A percentile compares a stretch with the other conserved stretches of the same genome.
phyloP scores from a whole-genome alignment of 1,140 invertebrate genomes.

The Colletes gigas region DNA sequence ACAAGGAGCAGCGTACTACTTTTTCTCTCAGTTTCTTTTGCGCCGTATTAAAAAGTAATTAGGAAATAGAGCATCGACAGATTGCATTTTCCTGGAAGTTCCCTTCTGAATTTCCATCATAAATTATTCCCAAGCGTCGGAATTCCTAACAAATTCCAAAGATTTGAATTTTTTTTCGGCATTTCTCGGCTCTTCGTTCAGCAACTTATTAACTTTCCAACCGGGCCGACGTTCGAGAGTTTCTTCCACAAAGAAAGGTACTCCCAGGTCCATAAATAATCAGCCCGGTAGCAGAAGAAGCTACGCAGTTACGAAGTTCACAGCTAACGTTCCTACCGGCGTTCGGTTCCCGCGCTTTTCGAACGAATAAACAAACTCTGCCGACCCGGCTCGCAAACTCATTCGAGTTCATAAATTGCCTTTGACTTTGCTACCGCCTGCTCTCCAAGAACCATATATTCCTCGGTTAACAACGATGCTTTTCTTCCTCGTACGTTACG shows the following conservation, averaged over 20 bases:
- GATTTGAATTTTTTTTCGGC: constrained; percentile 15
- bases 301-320: constrained; percentile 52
- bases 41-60: background rate
- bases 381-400: constrained; percentile 7
- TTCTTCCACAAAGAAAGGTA: constrained; percentile 49
- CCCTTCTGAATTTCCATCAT: background rate
- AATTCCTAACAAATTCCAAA: constrained; percentile 21
- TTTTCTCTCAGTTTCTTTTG: background rate
- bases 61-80: background rate
- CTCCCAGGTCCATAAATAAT: constrained; percentile 55
- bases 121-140: background rate
- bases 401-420: constrained; percentile 37
- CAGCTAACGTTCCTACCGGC: constrained; percentile 24
- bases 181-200: background rate
- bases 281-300: constrained; percentile 25
- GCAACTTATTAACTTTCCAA: constrained; percentile 58
- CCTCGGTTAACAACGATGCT: background rate
- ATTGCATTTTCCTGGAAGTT: background rate
- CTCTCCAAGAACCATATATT: background rate
- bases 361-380: constrained; percentile 34
- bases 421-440: background rate
- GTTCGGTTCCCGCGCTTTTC: constrained; percentile 34
- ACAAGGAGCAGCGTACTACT: no score
- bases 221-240: constrained; percentile 48
- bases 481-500: no score